Percentiles rank a stretch among this genome's conserved stretches.
These are phyloP conservation scores for Lysandra bellargus DNA, from an alignment of 2,888 invertebrate species.

Conservation along the genomic window DNA sequence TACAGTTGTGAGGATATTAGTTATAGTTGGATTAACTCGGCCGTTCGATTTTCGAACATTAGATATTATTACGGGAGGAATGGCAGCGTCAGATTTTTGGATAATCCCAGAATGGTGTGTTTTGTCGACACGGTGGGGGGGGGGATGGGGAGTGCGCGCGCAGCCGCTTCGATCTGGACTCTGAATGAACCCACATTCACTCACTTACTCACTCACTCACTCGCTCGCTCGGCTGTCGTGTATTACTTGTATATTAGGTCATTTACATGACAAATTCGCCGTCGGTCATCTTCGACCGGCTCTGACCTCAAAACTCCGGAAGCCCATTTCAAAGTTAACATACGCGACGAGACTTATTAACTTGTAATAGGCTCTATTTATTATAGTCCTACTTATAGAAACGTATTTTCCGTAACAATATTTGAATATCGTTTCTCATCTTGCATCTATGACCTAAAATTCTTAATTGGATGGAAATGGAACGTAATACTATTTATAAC, in stretches of 20 bases:
- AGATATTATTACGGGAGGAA: background rate
- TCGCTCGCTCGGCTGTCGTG: background rate
- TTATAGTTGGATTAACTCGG: conserved; percentile 4
- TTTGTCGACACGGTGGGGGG: background rate
- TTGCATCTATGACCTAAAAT: background rate
- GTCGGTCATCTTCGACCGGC: conserved; percentile 1
- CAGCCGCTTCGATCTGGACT: conserved; percentile 26
- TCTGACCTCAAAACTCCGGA: conserved; percentile 15
- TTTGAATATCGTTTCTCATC: too few relatives aligned
- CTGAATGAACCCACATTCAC: conserved; percentile 17
- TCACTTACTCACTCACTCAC: background rate
- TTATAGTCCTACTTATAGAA: background rate
- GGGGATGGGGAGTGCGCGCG: background rate
- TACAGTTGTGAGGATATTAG: background rate
- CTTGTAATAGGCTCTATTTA: background rate
- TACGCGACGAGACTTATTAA: background rate
- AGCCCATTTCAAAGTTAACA: background rate
- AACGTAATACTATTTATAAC: background rate
- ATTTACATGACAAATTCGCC: conserved; percentile 2
- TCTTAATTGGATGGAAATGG: background rate
- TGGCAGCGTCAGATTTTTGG: conserved; percentile 13
- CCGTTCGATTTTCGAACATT: background rate
- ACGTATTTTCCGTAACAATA: too few relatives aligned
- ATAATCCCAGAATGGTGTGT: conserved; percentile 13
- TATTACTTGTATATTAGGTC: conserved; percentile 16